These are phyloP conservation scores for Acrossocheilus fasciatus DNA, from an alignment of 2,797 vertebrate species.

Conservation along the genomic window DNA sequence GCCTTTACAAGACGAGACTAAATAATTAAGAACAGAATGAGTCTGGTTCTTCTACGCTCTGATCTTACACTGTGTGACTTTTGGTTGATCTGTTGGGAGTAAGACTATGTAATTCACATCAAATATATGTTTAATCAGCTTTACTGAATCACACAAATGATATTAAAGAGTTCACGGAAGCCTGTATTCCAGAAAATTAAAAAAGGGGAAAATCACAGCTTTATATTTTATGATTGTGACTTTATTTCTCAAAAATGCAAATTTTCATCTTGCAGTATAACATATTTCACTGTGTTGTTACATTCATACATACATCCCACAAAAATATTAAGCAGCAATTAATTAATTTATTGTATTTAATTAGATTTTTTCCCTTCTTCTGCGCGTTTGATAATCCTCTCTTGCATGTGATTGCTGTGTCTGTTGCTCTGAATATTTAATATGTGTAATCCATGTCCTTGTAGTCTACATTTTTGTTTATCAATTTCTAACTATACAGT, in stretches of 20 bases:
- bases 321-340: no score
- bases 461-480: background rate
- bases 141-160: background rate
- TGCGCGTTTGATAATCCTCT: background rate
- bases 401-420: background rate
- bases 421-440: background rate
- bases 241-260: background rate
- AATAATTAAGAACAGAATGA: background rate
- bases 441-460: background rate
- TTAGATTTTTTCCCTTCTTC: no score
- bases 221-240: background rate
- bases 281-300: background rate
- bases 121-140: background rate
- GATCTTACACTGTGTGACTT: background rate
- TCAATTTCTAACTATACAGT: background rate
- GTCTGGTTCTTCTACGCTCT: background rate
- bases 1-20: background rate
- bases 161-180: background rate
- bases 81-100: background rate
- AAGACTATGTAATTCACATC: background rate
- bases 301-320: background rate
- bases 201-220: background rate
- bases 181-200: background rate
- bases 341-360: background rate
- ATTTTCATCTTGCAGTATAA: background rate